Conservation (phyloP, 2,888 invertebrate species). For the Nematopogon swammerdamellus region DNA sequence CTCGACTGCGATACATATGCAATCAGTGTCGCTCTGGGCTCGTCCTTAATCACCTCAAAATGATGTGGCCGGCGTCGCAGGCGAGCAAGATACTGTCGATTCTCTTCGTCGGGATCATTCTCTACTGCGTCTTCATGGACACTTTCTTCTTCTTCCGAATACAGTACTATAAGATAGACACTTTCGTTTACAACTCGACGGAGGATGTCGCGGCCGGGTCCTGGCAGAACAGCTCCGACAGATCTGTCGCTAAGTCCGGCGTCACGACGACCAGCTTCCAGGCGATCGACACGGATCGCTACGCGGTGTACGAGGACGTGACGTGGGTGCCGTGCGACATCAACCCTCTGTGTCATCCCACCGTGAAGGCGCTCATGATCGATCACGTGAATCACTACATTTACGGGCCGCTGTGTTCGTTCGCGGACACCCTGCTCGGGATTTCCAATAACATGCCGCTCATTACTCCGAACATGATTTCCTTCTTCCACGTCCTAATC, state of each 20-base stretch:
- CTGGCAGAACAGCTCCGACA: not conserved
- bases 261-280: not conserved
- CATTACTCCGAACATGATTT: slow-evolving; percentile 83
- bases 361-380: slow-evolving; percentile 77
- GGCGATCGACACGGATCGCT: not conserved
- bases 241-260: not conserved
- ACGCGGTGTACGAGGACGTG: slow-evolving; percentile 42
- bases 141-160: slow-evolving; percentile 67
- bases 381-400: slow-evolving; percentile 84
- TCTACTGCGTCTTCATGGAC: slow-evolving; percentile 73
- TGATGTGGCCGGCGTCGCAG: slow-evolving; percentile 73
- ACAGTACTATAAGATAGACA: slow-evolving; percentile 62
- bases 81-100: slow-evolving; percentile 65
- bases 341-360: slow-evolving; percentile 75
- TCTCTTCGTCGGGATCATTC: slow-evolving; percentile 52
- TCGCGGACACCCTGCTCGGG: slow-evolving; percentile 64
- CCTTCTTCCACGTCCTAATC: slow-evolving; percentile 72
- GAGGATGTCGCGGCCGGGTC: not conserved
- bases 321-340: slow-evolving; percentile 67
- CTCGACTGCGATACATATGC: no score
- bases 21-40: no score
- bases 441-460: slow-evolving; percentile 57
- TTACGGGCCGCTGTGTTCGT: slow-evolving; percentile 73
- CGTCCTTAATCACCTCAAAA: no score
- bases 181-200: slow-evolving; percentile 16